Percentiles rank a stretch among this genome's conserved stretches.
phyloP scores from a whole-genome alignment of 2,113 vertebrate genomes.

The Okapia johnstoni region DNA sequence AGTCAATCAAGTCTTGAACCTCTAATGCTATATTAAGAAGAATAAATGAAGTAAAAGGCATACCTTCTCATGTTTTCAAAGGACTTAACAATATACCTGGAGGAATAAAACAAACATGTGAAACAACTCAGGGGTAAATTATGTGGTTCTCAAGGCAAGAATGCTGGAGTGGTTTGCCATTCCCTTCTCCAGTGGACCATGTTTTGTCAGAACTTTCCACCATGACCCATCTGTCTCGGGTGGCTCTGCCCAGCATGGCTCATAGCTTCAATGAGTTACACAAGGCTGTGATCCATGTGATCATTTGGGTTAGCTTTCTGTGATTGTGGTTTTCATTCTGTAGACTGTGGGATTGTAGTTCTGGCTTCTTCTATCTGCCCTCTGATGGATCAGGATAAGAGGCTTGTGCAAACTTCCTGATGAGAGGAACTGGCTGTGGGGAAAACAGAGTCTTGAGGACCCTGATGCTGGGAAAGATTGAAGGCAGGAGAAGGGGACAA shows the following conservation, averaged over 20 bases:
- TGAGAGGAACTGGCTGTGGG: not conserved
- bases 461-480: not conserved
- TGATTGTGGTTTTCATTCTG: not conserved
- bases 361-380: not conserved
- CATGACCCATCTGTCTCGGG: fast-evolving
- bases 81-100: not conserved
- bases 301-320: not conserved
- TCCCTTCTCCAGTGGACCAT: not conserved
- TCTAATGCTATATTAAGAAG: not conserved
- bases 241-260: not conserved
- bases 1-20: not conserved
- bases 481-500: not conserved
- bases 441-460: not conserved
- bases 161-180: not conserved
- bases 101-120: not conserved
- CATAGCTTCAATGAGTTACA: not conserved
- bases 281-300: not conserved
- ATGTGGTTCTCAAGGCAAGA: not conserved
- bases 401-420: not conserved
- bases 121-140: not conserved
- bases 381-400: not conserved
- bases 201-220: not conserved
- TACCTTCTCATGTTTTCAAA: not conserved
- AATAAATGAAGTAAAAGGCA: not conserved
- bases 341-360: not conserved